Conservation (phyloP, 1,140 invertebrate species). For the Proales similis region DNA sequence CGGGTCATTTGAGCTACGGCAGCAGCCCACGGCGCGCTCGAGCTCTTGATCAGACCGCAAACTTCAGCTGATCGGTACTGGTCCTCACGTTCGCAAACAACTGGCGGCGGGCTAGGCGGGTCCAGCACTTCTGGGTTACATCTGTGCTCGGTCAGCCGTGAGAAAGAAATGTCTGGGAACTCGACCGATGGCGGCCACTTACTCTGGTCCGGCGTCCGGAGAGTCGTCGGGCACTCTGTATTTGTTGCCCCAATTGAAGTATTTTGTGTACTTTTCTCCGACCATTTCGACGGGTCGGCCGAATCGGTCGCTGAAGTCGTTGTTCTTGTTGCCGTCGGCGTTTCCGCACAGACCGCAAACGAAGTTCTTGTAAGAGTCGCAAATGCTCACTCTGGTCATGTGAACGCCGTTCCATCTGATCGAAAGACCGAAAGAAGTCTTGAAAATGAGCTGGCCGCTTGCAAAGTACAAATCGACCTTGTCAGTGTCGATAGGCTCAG, state of each 20-base stretch:
- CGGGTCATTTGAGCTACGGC: background rate
- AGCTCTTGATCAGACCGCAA: slow-evolving; percentile 4
- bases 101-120: background rate
- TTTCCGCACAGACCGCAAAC: slow-evolving; percentile 34
- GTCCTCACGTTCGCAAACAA: background rate
- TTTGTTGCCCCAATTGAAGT: slow-evolving; percentile 20
- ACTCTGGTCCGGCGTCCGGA: background rate
- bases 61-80: background rate
- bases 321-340: slow-evolving; percentile 11
- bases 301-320: slow-evolving; percentile 21
- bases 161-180: no score
- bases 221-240: slow-evolving; percentile 27
- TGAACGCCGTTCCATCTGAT: slow-evolving; percentile 34
- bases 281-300: background rate
- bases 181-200: no score
- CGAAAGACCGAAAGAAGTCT: slow-evolving; percentile 17
- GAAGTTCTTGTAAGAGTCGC: slow-evolving; percentile 8
- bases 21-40: slow-evolving; percentile 8
- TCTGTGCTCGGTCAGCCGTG: no score
- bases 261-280: slow-evolving; percentile 9
- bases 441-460: slow-evolving; percentile 5
- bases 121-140: slow-evolving; percentile 2
- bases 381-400: slow-evolving; percentile 7
- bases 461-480: slow-evolving; percentile 2
- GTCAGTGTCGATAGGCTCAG: slow-evolving; percentile 5